Conservation (phyloP, 2,888 invertebrate species). For the Candidula unifasciata region DNA sequence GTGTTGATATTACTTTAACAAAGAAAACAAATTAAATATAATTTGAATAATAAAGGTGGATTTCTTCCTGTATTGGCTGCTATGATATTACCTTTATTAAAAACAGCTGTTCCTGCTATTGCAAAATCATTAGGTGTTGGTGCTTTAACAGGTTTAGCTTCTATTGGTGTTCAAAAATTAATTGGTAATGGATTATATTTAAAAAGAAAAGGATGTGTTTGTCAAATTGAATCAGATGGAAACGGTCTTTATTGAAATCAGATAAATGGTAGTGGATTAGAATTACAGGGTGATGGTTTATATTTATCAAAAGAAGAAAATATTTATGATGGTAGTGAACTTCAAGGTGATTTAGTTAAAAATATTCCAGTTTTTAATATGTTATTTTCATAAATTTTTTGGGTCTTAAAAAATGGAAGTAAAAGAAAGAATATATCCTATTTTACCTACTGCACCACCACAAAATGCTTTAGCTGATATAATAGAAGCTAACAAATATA, state of each 20-base stretch:
- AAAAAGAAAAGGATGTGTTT: neutral
- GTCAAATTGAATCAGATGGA: no score
- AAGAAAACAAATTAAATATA: constrained; percentile 43
- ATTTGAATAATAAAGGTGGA: constrained; percentile 49
- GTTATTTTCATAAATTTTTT: no score
- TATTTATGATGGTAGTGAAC: neutral
- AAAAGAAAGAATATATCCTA: no score
- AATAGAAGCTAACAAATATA: no score
- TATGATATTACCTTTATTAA: constrained; percentile 45
- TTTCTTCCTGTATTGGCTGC: constrained; percentile 49
- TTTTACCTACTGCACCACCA: no score
- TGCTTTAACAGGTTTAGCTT: constrained; percentile 51
- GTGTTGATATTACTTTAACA: constrained; percentile 30
- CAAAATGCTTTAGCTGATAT: no score
- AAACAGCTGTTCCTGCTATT: constrained; percentile 42
- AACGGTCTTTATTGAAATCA: no score
- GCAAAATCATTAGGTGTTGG: constrained; percentile 47
- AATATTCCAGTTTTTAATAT: neutral
- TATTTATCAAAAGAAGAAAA: neutral
- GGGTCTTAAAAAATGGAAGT: no score
- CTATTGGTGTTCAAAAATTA: neutral
- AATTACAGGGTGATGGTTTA: neutral
- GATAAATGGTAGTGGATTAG: no score
- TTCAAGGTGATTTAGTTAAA: neutral
- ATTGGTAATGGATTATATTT: neutral